Evolutionary conservation across 1,140 invertebrate species (phyloP).

Genomic region (Cepaea nemoralis): DNA sequence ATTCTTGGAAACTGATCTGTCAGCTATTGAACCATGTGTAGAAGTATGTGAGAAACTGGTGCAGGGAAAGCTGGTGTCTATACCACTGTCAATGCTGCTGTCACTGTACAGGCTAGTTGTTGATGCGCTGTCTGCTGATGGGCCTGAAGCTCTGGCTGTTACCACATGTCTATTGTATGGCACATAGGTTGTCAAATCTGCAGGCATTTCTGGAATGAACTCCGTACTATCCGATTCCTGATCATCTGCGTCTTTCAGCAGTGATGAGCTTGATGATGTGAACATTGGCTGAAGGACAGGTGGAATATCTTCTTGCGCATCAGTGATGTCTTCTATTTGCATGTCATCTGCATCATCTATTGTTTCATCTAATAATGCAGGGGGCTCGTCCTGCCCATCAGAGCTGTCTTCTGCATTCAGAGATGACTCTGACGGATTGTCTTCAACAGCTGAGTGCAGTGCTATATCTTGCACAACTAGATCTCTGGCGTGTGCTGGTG

Average conservation of each 20-base stretch:
- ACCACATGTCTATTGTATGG: too few species aligned
- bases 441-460: neutral
- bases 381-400: constrained; percentile 25
- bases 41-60: neutral
- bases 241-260: neutral
- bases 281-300: constrained; percentile 35
- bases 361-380: constrained; percentile 2
- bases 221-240: neutral
- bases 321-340: neutral
- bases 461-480: neutral
- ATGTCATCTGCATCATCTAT: too few species aligned
- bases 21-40: neutral
- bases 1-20: neutral
- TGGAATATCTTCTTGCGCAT: neutral
- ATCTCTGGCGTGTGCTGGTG: too few species aligned
- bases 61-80: neutral
- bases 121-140: neutral
- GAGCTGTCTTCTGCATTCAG: neutral
- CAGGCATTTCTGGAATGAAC: neutral
- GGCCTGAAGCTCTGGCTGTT: neutral
- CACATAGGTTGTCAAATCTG: neutral
- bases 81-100: constrained; percentile 10
- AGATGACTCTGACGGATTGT: neutral
- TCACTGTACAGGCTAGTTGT: neutral
- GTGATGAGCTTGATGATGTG: neutral